Conservation (phyloP, 2,797 vertebrate species). For the Neostethus bicornis region DNA sequence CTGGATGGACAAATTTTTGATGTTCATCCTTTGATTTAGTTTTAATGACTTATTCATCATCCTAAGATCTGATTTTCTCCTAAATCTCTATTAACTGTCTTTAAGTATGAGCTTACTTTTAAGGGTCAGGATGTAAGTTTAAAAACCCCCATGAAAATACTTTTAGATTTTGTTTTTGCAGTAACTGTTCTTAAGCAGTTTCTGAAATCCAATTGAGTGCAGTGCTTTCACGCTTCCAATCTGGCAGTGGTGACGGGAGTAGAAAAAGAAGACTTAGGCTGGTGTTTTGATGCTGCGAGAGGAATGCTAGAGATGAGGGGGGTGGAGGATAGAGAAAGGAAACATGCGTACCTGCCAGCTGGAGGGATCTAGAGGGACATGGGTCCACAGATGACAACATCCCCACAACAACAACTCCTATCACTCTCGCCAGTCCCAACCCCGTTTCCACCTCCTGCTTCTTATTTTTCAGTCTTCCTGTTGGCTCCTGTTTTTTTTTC, state of each 20-base stretch:
- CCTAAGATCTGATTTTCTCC: slow-evolving; percentile 9
- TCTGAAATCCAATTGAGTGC: slow-evolving; percentile 33
- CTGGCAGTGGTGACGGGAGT: slow-evolving; percentile 17
- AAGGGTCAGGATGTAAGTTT: neutral
- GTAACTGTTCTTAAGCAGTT: slow-evolving; percentile 5
- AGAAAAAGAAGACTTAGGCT: slow-evolving; percentile 15
- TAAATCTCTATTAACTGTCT: slow-evolving; percentile 3
- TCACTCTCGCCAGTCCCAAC: slow-evolving; percentile 24
- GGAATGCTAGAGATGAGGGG: slow-evolving; percentile 8
- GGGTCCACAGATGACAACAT: slow-evolving; percentile 61
- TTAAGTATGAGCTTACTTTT: slow-evolving; percentile 1
- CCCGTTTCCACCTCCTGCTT: slow-evolving; percentile 11
- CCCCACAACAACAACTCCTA: slow-evolving; percentile 33
- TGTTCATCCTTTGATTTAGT: slow-evolving; percentile 14
- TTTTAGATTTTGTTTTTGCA: slow-evolving; percentile 13
- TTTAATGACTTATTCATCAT: slow-evolving; percentile 9
- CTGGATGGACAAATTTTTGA: slow-evolving; percentile 6
- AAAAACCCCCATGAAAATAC: slow-evolving; percentile 9
- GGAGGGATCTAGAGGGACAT: slow-evolving; percentile 53
- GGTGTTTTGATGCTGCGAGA: slow-evolving; percentile 19
- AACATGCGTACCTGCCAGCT: slow-evolving; percentile 53
- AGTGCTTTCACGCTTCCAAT: slow-evolving; percentile 22
- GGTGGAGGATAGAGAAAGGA: slow-evolving; percentile 25
- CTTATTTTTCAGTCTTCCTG: slow-evolving; percentile 19
- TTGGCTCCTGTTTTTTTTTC: slow-evolving; percentile 26